phyloP scores from a whole-genome alignment of 64 coral and sea anemone species.

The Porites australiensis region DNA sequence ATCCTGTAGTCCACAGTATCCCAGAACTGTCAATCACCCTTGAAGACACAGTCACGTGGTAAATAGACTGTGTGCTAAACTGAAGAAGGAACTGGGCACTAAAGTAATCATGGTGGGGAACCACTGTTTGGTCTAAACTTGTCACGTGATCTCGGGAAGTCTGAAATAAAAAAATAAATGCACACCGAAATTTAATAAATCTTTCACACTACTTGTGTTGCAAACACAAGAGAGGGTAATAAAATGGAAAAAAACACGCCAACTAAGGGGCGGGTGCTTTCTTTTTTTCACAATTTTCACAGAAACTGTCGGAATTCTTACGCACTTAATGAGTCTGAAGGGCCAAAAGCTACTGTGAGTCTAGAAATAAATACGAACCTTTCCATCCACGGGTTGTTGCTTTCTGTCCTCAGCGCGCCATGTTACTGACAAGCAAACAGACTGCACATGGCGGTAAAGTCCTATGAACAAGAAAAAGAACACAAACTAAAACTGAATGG shows the following conservation, averaged over 20 bases:
- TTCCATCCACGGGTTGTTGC: conserved; percentile 52
- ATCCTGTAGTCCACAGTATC: conserved; percentile 94
- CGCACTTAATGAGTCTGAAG: too few relatives aligned
- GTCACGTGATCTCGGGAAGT: conserved; percentile 57
- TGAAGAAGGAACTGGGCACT: conserved; percentile 98
- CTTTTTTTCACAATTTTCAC: too few relatives aligned
- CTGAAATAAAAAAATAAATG: conserved; percentile 36
- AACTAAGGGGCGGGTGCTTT: too few relatives aligned
- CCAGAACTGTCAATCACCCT: conserved; percentile 85
- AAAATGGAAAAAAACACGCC: too few relatives aligned
- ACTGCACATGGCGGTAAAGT: conserved; percentile 64
- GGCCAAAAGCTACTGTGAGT: too few relatives aligned
- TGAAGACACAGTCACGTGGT: conserved; percentile 86
- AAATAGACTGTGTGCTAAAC: conserved; percentile 66
- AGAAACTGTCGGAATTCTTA: too few relatives aligned
- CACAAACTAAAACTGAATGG: neutral
- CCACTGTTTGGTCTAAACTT: conserved; percentile 89
- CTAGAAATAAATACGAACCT: conserved; percentile 33
- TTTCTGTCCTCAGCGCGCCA: conserved; percentile 85
- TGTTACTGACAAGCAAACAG: conserved; percentile 75
- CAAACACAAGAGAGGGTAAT: too few relatives aligned
- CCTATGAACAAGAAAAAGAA: conserved; percentile 34
- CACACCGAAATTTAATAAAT: neutral
- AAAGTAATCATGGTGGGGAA: conserved; percentile 98
- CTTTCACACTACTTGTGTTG: too few relatives aligned